Percentiles rank a stretch among this genome's conserved stretches.
phyloP scores from a whole-genome alignment of 1,140 invertebrate genomes.

The Thrips palmi region DNA sequence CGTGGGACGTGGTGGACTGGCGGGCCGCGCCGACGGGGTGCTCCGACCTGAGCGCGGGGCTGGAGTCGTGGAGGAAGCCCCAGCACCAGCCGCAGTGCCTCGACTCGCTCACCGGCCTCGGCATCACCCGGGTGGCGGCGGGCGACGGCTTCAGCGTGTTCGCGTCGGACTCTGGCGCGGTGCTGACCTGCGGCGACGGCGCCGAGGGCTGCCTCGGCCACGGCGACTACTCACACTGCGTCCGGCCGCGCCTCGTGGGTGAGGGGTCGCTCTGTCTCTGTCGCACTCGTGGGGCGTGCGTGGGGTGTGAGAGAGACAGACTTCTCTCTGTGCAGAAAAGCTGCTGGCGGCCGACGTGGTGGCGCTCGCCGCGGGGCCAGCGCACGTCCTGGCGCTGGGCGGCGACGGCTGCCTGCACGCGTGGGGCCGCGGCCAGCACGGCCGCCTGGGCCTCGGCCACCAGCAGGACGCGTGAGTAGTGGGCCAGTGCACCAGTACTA shows the following conservation, averaged over 20 bases:
- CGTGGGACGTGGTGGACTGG: slow-evolving; percentile 55
- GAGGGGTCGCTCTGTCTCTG: slow-evolving; percentile 15
- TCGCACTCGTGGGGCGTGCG: slow-evolving; percentile 38
- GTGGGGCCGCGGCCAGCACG: slow-evolving; percentile 45
- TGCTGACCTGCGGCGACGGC: slow-evolving; percentile 52
- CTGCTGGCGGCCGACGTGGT: slow-evolving; percentile 38
- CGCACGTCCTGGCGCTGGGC: slow-evolving; percentile 44
- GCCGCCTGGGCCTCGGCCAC: slow-evolving; percentile 42
- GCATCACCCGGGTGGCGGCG: slow-evolving; percentile 33
- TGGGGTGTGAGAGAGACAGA: neutral
- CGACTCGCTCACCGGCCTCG: slow-evolving; percentile 36
- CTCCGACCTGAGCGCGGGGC: slow-evolving; percentile 25
- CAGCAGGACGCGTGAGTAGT: slow-evolving; percentile 29
- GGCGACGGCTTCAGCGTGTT: slow-evolving; percentile 43
- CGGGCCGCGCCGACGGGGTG: slow-evolving; percentile 47
- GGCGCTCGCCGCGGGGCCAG: slow-evolving; percentile 38
- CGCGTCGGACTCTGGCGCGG: slow-evolving; percentile 44
- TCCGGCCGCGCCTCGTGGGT: slow-evolving; percentile 43
- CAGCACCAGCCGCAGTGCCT: slow-evolving; percentile 37
- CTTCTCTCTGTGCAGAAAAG: slow-evolving; percentile 17
- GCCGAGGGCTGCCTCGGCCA: slow-evolving; percentile 44
- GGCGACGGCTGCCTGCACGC: slow-evolving; percentile 40
- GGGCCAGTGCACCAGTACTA: neutral
- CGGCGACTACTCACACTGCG: slow-evolving; percentile 34
- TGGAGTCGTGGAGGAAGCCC: slow-evolving; percentile 29